These are phyloP conservation scores for Plectus sambesii DNA, from an alignment of 1,140 invertebrate genomes.

Conservation along the genomic window DNA sequence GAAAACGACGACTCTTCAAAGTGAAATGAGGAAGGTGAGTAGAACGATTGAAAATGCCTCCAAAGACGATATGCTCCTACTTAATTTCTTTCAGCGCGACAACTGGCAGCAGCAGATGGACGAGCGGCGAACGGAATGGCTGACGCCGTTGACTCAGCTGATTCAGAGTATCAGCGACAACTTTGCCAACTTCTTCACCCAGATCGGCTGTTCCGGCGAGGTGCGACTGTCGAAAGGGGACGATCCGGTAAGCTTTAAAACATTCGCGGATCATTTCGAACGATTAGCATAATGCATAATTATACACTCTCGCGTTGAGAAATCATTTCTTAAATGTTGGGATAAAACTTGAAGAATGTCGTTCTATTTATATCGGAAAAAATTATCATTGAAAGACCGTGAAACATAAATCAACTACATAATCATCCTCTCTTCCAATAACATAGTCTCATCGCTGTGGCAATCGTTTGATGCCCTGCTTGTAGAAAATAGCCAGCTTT, in stretches of 20 bases:
- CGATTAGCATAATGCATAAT: not conserved
- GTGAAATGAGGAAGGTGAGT: too few species aligned
- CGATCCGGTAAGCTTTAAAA: conserved; percentile 37
- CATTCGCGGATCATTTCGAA: not conserved
- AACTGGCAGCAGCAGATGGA: too few species aligned
- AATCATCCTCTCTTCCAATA: too few species aligned
- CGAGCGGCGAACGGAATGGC: too few species aligned
- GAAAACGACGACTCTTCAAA: too few species aligned
- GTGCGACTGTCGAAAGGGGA: conserved; percentile 56
- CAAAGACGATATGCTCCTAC: too few species aligned
- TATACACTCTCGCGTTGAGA: not conserved
- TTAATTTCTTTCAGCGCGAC: too few species aligned
- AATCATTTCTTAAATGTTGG: not conserved
- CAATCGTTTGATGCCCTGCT: too few species aligned
- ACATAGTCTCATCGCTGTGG: too few species aligned
- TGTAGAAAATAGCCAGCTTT: not conserved
- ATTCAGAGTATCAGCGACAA: conserved; percentile 59
- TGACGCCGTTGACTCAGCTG: conserved; percentile 55
- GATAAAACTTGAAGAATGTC: not conserved
- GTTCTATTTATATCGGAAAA: not conserved
- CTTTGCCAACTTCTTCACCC: conserved; percentile 62
- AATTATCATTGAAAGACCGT: not conserved
- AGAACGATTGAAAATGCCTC: too few species aligned
- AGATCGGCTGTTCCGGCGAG: conserved; percentile 72
- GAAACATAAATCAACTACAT: too few species aligned